Evolutionary conservation across 2,888 invertebrate genomes (phyloP), one percentile per base, ranked within the genome.

Genomic region (Ormyrus nitidulus): DNA sequence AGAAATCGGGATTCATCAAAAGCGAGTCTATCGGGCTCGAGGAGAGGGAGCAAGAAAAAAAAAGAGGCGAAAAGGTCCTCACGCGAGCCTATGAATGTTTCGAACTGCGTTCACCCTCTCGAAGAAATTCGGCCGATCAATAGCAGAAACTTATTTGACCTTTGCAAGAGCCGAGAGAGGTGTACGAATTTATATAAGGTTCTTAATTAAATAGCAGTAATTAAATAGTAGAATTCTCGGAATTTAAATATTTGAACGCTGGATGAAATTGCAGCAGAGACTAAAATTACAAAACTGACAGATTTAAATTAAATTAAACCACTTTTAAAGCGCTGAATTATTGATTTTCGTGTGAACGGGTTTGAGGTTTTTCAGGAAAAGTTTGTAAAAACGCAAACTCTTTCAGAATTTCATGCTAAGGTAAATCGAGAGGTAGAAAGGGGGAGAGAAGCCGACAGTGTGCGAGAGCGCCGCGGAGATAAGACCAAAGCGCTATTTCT

Each of bases 91-190:
- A 46, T 11, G 70, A 4, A 19, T 61, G 11, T 51, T 19, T 19
- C 19, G 19, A 19, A 19, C 19, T 19, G 19, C 19, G 19, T 19
- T 44, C 19, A 19, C 19, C 19, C 19, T 19, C 19, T 19, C 61
- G 56, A 54, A 34, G 62, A 66, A 49, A 65, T 6, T 46, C 44
- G 59, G 19, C 7, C 65, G 73, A 69, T 80, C 73, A 69, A 77
- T 77, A 74, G 69, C 53, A 59, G 69, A 73, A 77, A 73, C 73
- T 73, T 74, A 73, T 77, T 73, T 69, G 77, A 80, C 73, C 69
- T 69, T 44, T 62, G 1, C 19, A 19, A 19, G 19, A 19, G 19
- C 19, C 19, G 19, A 19, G 19, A 19, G 19, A 19, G 19, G 2
- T 19, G 2, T 1, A 19, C 19, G 19, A 19, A 19, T 19, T 19